Base-by-base conservation (phyloP, 2,888 invertebrate species). In the Syrphus vitripennis region DNA sequence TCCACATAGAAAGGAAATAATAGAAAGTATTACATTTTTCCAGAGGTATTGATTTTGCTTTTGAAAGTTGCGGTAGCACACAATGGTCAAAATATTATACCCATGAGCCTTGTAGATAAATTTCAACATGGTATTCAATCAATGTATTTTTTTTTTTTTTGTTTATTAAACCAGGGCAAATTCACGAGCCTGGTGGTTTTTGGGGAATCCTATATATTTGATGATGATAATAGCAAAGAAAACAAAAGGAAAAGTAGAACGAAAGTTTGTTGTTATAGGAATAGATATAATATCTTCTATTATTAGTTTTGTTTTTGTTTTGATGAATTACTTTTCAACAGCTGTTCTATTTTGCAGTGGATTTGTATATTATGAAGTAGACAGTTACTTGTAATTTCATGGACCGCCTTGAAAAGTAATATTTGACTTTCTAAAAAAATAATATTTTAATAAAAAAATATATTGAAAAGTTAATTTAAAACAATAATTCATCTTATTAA, bases 21-120 rank as follows among this genome's bases (percentile, higher is more conserved):
- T 3, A 6, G 34, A 19, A 21, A 21, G 34, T 5, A 26, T 7
- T 59, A 2, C 14, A 40, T n/a, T 26, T 26, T 34, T 9, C 16
- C n/a, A n/a, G 6, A 24, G 24, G 14, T 79, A 83, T 79, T 50
- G 79, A 83, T 83, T 79, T 78, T 42, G n/a, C 42, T 37, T 19
- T 40, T 6, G 10, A 7, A 21, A 69, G 24, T 53, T 70, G 48
- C 57, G 69, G 55, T 63, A n/a, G 26, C 34, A 69, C 29, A 74
- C 65, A 42, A 55, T 45, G 63, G 37, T 19, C 53, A 55, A 63
- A 76, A 69, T n/a, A n/a, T 63, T 71, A 53, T 63, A 19, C 61
- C 40, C 57, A 37, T 67, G 65, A n/a, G 24, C 24, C 19, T 24
- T 45, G 24, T 40, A 45, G 45, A 34, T 48, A 67, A 3, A 48